phyloP scores from a whole-genome alignment of 1,140 invertebrate genomes.

The Hormaphis cornu region DNA sequence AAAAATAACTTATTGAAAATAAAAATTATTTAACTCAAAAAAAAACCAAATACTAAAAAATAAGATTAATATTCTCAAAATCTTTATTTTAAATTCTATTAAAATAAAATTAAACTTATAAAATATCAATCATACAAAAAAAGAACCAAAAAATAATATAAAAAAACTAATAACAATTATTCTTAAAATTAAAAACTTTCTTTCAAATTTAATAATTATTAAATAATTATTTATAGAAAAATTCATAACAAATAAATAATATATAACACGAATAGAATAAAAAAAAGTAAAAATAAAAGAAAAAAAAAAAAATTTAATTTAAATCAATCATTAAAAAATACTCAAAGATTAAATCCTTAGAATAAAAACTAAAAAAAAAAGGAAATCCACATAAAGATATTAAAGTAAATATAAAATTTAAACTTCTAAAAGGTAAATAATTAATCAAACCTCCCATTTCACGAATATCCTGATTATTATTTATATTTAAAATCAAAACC shows the following conservation, averaged over 20 bases:
- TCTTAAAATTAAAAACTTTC: background rate
- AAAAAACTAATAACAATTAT: background rate
- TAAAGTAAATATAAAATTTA: background rate
- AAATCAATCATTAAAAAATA: background rate
- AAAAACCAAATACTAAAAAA: background rate
- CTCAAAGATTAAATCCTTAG: background rate
- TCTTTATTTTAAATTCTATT: background rate
- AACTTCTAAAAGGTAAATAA: background rate
- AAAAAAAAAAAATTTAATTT: background rate
- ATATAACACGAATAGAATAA: background rate
- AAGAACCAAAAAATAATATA: background rate
- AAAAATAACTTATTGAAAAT: background rate
- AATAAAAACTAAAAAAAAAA: background rate
- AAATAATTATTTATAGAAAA: background rate
- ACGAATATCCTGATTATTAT: constrained; percentile 3
- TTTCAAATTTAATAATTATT: background rate
- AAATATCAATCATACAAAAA: background rate
- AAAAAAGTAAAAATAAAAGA: background rate
- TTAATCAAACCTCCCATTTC: background rate
- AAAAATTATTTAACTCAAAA: background rate
- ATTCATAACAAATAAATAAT: background rate
- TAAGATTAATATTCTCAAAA: background rate
- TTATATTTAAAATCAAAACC: background rate
- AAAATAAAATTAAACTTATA: background rate
- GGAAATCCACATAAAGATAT: background rate